phyloP scores from a whole-genome alignment of 2,113 vertebrate genomes.

The Rissa tridactyla region DNA sequence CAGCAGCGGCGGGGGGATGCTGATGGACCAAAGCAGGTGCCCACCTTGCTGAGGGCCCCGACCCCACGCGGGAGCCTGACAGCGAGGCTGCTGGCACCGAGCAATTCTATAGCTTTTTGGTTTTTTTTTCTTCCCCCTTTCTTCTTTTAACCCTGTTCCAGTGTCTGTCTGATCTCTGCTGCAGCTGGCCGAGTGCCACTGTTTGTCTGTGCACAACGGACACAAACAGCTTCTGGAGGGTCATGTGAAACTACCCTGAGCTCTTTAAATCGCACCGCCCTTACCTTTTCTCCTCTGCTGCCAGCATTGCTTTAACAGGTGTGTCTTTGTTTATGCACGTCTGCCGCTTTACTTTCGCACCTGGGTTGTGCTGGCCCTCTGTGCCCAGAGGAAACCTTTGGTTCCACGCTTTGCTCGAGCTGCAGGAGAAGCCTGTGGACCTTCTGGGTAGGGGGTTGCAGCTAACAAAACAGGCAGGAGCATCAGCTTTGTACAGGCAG shows the following conservation, averaged over 20 bases:
- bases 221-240: slow-evolving; percentile 12
- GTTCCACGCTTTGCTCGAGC: not conserved
- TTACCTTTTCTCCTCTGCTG: slow-evolving; percentile 3
- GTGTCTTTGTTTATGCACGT: slow-evolving; percentile 17
- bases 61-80: rapidly evolving
- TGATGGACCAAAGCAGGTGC: slow-evolving; percentile 13
- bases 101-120: not conserved
- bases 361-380: not conserved
- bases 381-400: not conserved
- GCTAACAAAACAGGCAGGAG: rapidly evolving
- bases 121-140: not conserved
- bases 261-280: not conserved
- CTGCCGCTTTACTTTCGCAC: slow-evolving; percentile 2
- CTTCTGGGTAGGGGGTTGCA: not conserved
- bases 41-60: not conserved
- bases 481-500: not conserved
- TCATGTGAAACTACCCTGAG: not conserved
- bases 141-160: not conserved
- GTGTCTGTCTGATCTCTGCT: not conserved
- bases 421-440: not conserved
- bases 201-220: slow-evolving; percentile 14
- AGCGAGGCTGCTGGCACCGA: not conserved
- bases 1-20: not conserved
- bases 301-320: slow-evolving; percentile 5
- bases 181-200: slow-evolving; percentile 3